A percentile compares a stretch with the other conserved stretches of the same genome.
These are phyloP conservation scores for Pavo muticus DNA, from an alignment of 2,113 vertebrate species.

Conservation along the genomic window DNA sequence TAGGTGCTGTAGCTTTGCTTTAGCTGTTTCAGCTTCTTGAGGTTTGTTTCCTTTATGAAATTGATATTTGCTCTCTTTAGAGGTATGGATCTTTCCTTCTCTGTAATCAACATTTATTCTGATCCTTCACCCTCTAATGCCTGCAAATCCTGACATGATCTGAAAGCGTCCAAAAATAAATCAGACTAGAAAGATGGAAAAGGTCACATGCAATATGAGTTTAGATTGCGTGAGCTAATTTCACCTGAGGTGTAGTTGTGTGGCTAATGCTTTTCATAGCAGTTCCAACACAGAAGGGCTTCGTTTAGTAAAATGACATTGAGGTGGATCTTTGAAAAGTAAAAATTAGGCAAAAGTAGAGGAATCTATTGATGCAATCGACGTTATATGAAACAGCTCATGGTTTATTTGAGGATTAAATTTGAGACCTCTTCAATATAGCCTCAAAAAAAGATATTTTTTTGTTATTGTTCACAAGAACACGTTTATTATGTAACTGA, in stretches of 20 bases:
- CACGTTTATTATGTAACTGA: neutral
- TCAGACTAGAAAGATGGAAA: neutral
- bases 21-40: neutral
- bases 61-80: neutral
- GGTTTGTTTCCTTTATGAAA: neutral
- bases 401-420: neutral
- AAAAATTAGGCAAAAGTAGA: neutral
- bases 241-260: neutral
- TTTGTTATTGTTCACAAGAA: neutral
- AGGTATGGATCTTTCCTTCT: neutral
- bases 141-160: conserved; percentile 35
- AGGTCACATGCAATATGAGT: conserved; percentile 20
- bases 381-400: neutral
- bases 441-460: neutral
- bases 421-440: neutral
- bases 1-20: neutral
- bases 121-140: conserved; percentile 13
- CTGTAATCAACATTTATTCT: conserved; percentile 41
- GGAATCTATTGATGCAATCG: neutral
- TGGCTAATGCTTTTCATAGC: neutral
- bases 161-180: conserved; percentile 42
- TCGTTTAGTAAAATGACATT: neutral
- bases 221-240: neutral
- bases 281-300: neutral
- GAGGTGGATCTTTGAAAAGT: neutral